A percentile compares a stretch with the other conserved stretches of the same genome.
Conservation (phyloP, 2,797 vertebrate genomes). For the Siniperca undulata region DNA sequence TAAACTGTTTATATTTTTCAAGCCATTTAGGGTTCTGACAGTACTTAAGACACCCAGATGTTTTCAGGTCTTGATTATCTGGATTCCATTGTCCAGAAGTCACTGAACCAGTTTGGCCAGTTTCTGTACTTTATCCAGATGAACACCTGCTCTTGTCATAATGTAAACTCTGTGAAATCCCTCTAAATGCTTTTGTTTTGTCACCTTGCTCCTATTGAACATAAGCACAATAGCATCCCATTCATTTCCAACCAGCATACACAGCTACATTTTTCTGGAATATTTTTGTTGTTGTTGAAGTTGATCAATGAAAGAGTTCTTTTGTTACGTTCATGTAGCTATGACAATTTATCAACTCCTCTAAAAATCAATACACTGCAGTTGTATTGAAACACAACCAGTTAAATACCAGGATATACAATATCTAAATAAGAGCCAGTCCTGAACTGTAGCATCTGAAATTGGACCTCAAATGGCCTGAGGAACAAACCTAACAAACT, state of each 20-base stretch:
- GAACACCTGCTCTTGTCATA: neutral
- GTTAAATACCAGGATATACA: neutral
- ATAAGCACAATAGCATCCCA: neutral
- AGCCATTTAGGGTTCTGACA: neutral
- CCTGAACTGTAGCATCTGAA: constrained; percentile 11
- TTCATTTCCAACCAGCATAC: neutral
- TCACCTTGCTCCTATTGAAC: constrained; percentile 1
- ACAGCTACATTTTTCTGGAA: neutral
- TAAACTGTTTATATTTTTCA: neutral
- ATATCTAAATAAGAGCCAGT: neutral
- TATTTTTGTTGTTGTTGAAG: neutral
- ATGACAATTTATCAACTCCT: constrained; percentile 3
- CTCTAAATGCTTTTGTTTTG: constrained; percentile 9
- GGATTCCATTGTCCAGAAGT: neutral
- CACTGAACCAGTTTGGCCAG: neutral
- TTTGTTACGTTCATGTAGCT: neutral
- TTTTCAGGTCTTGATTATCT: neutral
- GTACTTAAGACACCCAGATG: neutral
- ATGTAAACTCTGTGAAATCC: neutral
- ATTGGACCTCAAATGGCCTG: neutral
- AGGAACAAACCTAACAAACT: constrained; percentile 20
- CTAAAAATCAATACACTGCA: constrained; percentile 2
- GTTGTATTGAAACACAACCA: neutral
- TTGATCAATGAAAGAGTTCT: neutral
- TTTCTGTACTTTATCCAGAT: neutral